Percentiles rank a stretch among this genome's conserved stretches.
Evolutionary conservation across 92 coral and sea anemone genomes (phyloP).

Genomic region (Phenganax marumi): DNA sequence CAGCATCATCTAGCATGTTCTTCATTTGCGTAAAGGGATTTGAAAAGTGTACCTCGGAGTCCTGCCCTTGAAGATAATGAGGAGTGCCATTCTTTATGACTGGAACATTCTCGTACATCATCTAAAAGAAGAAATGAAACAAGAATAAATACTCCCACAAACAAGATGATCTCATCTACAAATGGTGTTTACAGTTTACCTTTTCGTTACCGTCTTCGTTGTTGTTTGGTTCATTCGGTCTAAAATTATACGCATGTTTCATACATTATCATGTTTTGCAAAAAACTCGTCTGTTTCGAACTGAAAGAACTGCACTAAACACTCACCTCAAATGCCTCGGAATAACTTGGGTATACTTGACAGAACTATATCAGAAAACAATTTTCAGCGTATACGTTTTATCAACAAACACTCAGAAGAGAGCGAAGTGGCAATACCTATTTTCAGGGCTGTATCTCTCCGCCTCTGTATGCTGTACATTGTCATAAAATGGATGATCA

Average conservation of each 20-base stretch:
- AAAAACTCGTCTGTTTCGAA: neutral
- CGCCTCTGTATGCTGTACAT: neutral
- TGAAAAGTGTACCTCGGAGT: slow-evolving; percentile 12
- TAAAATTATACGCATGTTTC: neutral
- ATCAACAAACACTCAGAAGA: neutral
- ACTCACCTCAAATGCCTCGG: slow-evolving; percentile 80
- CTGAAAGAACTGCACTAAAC: neutral
- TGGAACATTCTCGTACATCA: slow-evolving; percentile 26
- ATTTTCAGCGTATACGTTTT: neutral
- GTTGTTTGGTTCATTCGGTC: slow-evolving; percentile 10
- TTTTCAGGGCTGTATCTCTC: neutral
- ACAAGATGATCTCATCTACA: neutral
- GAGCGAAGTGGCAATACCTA: neutral
- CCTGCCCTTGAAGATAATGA: slow-evolving; percentile 12
- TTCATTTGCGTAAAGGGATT: too few species aligned
- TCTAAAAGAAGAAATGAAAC: neutral
- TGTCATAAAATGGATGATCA: neutral
- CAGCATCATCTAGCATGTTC: neutral
- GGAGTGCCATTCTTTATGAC: slow-evolving; percentile 32
- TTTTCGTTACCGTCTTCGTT: neutral
- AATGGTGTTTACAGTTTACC: neutral
- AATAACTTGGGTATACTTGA: slow-evolving; percentile 68
- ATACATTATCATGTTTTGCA: neutral
- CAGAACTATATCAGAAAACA: slow-evolving; percentile 5
- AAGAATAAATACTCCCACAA: neutral